These are phyloP conservation scores for Heliconius cydno DNA, from an alignment of 2,888 invertebrate species.

Conservation along the genomic window DNA sequence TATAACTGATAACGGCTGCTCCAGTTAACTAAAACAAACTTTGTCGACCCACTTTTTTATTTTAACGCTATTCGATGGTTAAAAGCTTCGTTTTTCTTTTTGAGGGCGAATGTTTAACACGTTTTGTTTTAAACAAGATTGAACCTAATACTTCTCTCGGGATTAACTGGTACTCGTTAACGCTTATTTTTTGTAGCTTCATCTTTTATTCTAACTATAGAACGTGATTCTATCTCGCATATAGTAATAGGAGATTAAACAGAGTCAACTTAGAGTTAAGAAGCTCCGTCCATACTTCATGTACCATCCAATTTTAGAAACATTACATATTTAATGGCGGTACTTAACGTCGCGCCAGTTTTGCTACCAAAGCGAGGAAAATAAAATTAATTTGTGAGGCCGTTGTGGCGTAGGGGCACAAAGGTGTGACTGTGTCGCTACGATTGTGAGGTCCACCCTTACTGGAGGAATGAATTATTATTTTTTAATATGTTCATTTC, in stretches of 20 bases:
- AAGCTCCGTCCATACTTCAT: background rate
- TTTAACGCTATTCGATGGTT: background rate
- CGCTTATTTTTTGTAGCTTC: background rate
- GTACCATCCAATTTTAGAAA: too few relatives aligned
- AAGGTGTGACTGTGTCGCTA: too few relatives aligned
- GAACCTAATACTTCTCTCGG: background rate
- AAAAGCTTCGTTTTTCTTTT: background rate
- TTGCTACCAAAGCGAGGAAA: too few relatives aligned
- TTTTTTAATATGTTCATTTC: too few relatives aligned
- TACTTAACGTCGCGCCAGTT: too few relatives aligned
- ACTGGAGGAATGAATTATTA: too few relatives aligned
- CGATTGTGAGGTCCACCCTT: too few relatives aligned
- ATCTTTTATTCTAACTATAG: background rate
- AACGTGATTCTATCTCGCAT: too few relatives aligned
- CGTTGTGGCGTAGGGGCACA: too few relatives aligned
- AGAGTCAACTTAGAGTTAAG: background rate
- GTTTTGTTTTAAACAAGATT: slow-evolving; percentile 10
- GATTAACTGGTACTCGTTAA: background rate
- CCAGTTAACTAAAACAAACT: slow-evolving; percentile 22
- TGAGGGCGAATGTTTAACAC: background rate
- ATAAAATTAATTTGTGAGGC: too few relatives aligned
- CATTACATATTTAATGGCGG: too few relatives aligned
- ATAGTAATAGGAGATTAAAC: too few relatives aligned
- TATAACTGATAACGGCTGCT: slow-evolving; percentile 60
- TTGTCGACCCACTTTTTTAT: slow-evolving; percentile 9